Percentiles rank a stretch among this genome's conserved stretches.
These are phyloP conservation scores for Heterodera schachtii DNA, from an alignment of 1,140 invertebrate genomes.

Conservation along the genomic window DNA sequence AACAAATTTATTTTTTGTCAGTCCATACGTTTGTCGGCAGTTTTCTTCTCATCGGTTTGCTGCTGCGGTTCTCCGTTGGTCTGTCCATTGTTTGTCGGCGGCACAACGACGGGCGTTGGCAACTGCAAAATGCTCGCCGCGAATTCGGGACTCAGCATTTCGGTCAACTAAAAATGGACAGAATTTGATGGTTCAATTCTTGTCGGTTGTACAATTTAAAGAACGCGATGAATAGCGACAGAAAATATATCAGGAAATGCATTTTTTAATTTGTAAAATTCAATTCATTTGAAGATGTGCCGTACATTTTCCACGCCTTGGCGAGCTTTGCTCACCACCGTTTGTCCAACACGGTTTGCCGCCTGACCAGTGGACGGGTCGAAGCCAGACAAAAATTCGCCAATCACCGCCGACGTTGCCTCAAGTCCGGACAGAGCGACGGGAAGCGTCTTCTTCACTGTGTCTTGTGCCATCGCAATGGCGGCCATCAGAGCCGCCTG, in stretches of 20 bases:
- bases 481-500: background rate
- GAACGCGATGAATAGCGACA: too few species aligned
- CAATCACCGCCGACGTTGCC: constrained; percentile 23
- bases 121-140: background rate
- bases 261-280: background rate
- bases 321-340: background rate
- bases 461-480: background rate
- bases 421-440: constrained; percentile 21
- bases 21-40: background rate
- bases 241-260: too few species aligned
- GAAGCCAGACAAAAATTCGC: constrained; percentile 16
- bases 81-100: too few species aligned
- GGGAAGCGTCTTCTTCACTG: constrained; percentile 19
- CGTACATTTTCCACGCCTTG: constrained; percentile 2
- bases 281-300: background rate
- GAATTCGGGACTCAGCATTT: background rate
- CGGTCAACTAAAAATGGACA: too few species aligned
- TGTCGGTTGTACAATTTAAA: too few species aligned
- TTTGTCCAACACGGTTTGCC: background rate
- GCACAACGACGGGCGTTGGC: background rate
- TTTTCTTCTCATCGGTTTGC: background rate
- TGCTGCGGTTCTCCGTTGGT: too few species aligned
- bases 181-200: too few species aligned
- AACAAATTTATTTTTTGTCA: too few species aligned
- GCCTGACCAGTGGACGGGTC: constrained; percentile 13